A percentile compares a stretch with the other conserved stretches of the same genome.
phyloP scores from a whole-genome alignment of 2,113 vertebrate species.

The Psilopogon haemacephalus region DNA sequence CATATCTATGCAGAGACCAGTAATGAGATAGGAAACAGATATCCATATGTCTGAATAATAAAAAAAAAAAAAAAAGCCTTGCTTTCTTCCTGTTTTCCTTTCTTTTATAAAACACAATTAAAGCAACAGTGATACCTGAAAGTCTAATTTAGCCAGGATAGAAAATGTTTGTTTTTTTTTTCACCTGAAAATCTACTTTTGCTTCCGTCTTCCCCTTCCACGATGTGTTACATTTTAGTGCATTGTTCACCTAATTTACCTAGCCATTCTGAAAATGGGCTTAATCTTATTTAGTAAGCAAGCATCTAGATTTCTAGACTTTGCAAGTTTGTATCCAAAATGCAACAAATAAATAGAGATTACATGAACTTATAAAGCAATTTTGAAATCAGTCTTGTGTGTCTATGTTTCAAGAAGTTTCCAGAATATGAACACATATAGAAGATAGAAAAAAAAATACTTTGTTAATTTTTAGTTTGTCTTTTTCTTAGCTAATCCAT shows the following conservation, averaged over 20 bases:
- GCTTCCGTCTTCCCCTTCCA: rapidly evolving
- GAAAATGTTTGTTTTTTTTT: not conserved
- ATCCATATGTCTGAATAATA: not conserved
- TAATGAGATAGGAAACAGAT: not conserved
- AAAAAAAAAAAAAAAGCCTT: not conserved
- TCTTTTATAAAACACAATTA: not conserved
- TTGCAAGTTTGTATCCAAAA: not conserved
- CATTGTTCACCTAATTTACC: not conserved
- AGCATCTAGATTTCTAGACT: not conserved
- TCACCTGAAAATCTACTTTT: not conserved
- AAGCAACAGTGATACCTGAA: not conserved
- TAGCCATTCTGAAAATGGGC: not conserved
- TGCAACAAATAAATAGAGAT: not conserved
- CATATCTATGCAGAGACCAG: not conserved
- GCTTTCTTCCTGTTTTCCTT: not conserved
- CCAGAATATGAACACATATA: not conserved
- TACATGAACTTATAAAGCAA: not conserved
- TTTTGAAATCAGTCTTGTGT: not conserved
- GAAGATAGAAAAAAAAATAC: not conserved
- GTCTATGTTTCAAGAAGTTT: not conserved
- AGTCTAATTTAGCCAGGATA: not conserved
- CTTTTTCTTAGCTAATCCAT: constrained; percentile 85
- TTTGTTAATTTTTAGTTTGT: not conserved
- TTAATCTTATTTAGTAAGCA: not conserved
- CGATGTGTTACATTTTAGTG: not conserved